These are phyloP conservation scores for Beroe ovata DNA, from an alignment of 37 sponge, comb jelly and placozoan genomes.

Conservation along the genomic window DNA sequence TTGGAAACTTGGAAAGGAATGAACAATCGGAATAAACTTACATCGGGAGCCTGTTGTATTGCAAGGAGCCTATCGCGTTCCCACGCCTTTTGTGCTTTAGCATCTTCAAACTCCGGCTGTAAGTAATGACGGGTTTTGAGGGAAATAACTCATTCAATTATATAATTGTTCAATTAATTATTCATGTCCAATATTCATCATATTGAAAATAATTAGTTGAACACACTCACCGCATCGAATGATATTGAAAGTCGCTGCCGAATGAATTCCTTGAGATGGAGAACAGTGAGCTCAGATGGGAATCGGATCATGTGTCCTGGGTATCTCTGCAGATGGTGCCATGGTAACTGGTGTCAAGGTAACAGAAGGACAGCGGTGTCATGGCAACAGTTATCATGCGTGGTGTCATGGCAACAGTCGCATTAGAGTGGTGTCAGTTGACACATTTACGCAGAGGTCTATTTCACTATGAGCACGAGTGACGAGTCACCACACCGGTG, in stretches of 20 bases:
- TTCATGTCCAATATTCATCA: no score
- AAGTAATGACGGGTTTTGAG: no score
- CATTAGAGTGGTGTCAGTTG: not conserved
- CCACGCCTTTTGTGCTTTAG: slow-evolving; percentile 48
- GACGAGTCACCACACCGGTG: not conserved
- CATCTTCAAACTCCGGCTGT: slow-evolving; percentile 59
- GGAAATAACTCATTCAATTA: not conserved
- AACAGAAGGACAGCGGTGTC: no score
- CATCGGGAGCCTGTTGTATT: slow-evolving; percentile 4
- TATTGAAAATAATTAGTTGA: no score
- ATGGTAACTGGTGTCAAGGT: no score
- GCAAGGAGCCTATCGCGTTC: not conserved
- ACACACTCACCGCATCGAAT: not conserved
- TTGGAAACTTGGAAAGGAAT: no score
- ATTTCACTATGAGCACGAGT: not conserved
- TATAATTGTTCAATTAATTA: no score
- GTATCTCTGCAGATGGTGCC: slow-evolving; percentile 47
- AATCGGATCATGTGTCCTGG: slow-evolving; percentile 56
- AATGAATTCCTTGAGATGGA: slow-evolving; percentile 17
- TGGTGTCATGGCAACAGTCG: no score
- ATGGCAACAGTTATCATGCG: no score
- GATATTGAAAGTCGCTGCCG: not conserved
- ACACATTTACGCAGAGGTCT: not conserved
- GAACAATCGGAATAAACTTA: slow-evolving; percentile 9
- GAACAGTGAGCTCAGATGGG: slow-evolving; percentile 37